Base-by-base conservation (phyloP, 1,140 invertebrate genomes). In the Zaprionus nigranus region DNA sequence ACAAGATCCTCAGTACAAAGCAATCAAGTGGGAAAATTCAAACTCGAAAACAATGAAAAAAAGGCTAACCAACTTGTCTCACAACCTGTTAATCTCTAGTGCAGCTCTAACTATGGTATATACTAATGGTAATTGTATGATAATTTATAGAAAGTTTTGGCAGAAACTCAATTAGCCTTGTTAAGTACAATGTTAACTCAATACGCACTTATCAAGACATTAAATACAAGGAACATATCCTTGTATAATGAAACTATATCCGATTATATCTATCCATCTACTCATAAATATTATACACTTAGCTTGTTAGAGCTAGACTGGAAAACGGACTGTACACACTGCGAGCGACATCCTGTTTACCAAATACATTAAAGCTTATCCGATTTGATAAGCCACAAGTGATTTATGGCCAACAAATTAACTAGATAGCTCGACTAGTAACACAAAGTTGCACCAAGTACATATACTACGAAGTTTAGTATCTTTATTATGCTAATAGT, bases 11-110 rank as follows among this genome's bases (percentile, higher is more conserved):
- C 53, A 54, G 34, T 68, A 76, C 64, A 53, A 80, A 68, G 67
- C 81, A 73, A 83, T 83, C 60, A 80, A 77, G 73, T 71, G 68
- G 38, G 61, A 59, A 77, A 83, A 64, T 74, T 81, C 5, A 56
- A 28, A 30, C 15, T 34, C 30, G 30, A 12, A 15, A 54, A 56
- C 53, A 56, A 30, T 56, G 53, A 30, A 22, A 17, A 22, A 56
- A 56, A 13, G 20, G 11, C 20, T 15, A 11, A 38, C 13, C 30
- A 2, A 5, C 9, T 58, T 65, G 2, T 17, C n/a, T 40, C 12
- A 4, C 20, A 22, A 20, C 26, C 30, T 24, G 13, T 51, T 51
- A 51, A 51, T 13, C 22, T 36, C n/a, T 3, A 36, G 17, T 66
- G 20, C 22, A 43, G 20, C 40, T 12, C 20, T 53, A 30, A 46